A percentile compares a stretch with the other conserved stretches of the same genome.
Conservation (phyloP, 2,113 vertebrate species). For the Oplegnathus fasciatus region DNA sequence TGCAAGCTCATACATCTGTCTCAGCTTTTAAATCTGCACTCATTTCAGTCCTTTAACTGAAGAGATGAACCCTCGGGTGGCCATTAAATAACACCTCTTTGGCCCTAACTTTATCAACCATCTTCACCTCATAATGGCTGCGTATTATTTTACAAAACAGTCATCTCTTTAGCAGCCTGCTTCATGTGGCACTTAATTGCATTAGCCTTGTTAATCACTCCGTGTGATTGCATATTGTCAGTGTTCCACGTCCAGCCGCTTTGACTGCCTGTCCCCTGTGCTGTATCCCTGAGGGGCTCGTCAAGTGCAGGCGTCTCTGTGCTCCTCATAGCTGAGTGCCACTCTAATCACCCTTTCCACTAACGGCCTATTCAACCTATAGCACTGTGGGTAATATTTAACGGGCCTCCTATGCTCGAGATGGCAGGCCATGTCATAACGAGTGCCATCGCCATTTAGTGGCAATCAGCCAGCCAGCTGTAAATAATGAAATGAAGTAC, state of each 20-base stretch:
- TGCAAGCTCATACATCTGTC: not conserved
- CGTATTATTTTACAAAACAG: conserved; percentile 11
- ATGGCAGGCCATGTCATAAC: not conserved
- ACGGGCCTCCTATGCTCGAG: not conserved
- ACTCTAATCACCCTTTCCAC: conserved; percentile 19
- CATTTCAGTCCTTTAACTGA: not conserved
- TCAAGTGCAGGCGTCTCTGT: not conserved
- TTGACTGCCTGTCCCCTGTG: not conserved
- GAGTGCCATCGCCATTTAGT: not conserved
- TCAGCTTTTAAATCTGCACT: not conserved
- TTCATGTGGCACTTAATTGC: conserved; percentile 9
- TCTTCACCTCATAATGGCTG: not conserved
- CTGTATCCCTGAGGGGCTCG: not conserved
- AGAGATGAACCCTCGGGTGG: not conserved
- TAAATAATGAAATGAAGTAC: conserved; percentile 35
- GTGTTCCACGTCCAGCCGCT: not conserved
- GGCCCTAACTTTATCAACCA: not conserved
- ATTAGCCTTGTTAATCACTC: conserved; percentile 37
- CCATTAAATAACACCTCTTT: not conserved
- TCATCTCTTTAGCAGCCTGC: not conserved
- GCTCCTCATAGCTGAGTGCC: conserved; percentile 43
- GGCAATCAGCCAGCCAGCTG: conserved; percentile 22
- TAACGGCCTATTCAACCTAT: conserved; percentile 46
- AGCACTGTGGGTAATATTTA: conserved; percentile 45
- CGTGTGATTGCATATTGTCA: conserved; percentile 23